These are phyloP conservation scores for Callithrix jacchus DNA, from an alignment of 2,113 vertebrate species.

Conservation along the genomic window DNA sequence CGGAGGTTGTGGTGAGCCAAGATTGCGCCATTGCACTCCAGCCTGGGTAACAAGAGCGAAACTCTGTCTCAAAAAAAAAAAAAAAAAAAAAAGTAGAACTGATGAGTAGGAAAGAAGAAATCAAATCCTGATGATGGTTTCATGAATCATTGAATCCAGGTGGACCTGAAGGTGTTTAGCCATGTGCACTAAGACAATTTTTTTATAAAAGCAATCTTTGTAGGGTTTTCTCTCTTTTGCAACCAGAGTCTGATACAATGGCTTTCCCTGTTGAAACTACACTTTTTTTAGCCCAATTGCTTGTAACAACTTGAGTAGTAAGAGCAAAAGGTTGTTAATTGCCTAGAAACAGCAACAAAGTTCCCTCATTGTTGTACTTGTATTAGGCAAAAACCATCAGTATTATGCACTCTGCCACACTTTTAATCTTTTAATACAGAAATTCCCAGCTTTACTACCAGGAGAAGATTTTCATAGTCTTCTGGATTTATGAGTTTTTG, in stretches of 20 bases:
- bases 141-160: neutral
- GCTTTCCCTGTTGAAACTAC: neutral
- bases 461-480: neutral
- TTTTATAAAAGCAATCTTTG: neutral
- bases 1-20: too few relatives aligned
- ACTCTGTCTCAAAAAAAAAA: too few relatives aligned
- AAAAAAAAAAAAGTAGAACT: neutral
- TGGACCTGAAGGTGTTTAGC: neutral
- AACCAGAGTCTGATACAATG: slow-evolving; percentile 9
- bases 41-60: too few relatives aligned
- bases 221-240: neutral
- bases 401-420: neutral
- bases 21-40: too few relatives aligned
- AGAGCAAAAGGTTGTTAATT: slow-evolving; percentile 40
- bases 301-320: neutral
- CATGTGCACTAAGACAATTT: neutral
- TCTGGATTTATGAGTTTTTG: neutral
- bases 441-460: neutral
- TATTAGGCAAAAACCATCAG: neutral
- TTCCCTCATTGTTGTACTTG: neutral
- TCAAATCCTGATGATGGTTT: neutral
- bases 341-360: slow-evolving; percentile 33
- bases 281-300: slow-evolving; percentile 18
- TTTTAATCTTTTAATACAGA: neutral
- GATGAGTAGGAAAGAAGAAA: neutral